These are phyloP conservation scores for Ennomos fuscantarius DNA, from an alignment of 2,888 invertebrate species.

Conservation along the genomic window DNA sequence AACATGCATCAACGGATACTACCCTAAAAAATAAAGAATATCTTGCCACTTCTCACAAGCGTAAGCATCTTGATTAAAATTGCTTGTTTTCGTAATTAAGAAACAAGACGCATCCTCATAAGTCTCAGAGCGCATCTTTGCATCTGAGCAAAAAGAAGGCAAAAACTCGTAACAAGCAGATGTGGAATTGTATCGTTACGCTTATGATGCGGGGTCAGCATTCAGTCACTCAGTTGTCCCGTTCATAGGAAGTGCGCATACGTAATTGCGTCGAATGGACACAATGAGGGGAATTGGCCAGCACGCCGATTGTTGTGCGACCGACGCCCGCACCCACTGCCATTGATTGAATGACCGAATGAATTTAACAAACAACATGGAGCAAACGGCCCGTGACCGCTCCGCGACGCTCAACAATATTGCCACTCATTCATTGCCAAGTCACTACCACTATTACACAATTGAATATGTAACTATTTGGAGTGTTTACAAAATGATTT, in stretches of 20 bases:
- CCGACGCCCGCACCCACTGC: slow-evolving; percentile 80
- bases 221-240: slow-evolving; percentile 17
- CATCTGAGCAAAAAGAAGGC: slow-evolving; percentile 41
- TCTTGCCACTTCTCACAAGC: slow-evolving; percentile 37
- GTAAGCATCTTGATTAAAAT: slow-evolving; percentile 51
- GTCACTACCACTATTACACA: slow-evolving; percentile 29
- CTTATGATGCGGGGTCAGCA: slow-evolving; percentile 59
- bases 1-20: slow-evolving; percentile 19
- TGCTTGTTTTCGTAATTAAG: slow-evolving; percentile 51
- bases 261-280: slow-evolving; percentile 80
- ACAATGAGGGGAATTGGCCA: slow-evolving; percentile 83
- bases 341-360: slow-evolving; percentile 80
- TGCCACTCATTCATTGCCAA: slow-evolving; percentile 34
- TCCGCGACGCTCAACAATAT: slow-evolving; percentile 37
- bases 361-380: slow-evolving; percentile 73
- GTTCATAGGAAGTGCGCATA: slow-evolving; percentile 76
- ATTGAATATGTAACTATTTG: slow-evolving; percentile 21
- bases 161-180: slow-evolving; percentile 63
- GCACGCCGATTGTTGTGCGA: slow-evolving; percentile 82
- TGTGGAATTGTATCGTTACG: slow-evolving; percentile 56
- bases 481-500: slow-evolving; percentile 22
- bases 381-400: slow-evolving; percentile 67
- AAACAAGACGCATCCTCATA: slow-evolving; percentile 57
- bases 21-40: slow-evolving; percentile 26
- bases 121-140: slow-evolving; percentile 52